phyloP scores from a whole-genome alignment of 2,797 vertebrate species.

The Mus spretus region DNA sequence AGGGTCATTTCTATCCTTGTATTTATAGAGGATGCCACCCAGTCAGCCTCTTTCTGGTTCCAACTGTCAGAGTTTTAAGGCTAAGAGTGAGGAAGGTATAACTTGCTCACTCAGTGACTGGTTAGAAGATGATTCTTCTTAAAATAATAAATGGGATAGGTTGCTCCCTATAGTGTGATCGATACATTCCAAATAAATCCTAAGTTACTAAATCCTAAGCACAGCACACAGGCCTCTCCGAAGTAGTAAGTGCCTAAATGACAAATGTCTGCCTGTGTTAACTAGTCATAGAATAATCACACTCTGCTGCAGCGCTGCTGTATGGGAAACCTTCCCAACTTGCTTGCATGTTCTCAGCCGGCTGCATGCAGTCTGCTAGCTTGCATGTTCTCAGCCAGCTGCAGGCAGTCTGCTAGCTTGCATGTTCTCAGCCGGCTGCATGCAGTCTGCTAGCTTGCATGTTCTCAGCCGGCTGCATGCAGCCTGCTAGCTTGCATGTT shows the following conservation, averaged over 20 bases:
- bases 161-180: background rate
- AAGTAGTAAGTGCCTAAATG: background rate
- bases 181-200: conserved; percentile 8
- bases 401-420: too few relatives aligned
- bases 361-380: background rate
- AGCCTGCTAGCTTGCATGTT: too few relatives aligned
- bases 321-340: background rate
- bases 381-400: accelerated
- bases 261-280: background rate
- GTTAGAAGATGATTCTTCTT: conserved; percentile 11
- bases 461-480: background rate
- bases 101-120: background rate
- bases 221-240: background rate
- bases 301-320: background rate
- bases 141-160: conserved; percentile 7
- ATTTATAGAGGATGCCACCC: background rate
- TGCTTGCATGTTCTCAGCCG: background rate
- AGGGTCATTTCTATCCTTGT: conserved; percentile 5
- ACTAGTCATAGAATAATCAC: background rate
- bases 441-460: background rate
- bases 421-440: background rate
- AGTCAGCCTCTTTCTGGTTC: background rate
- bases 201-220: background rate
- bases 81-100: conserved; percentile 13
- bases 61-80: background rate